Evolutionary conservation across 2,797 vertebrate genomes (phyloP), one percentile per base, ranked within the genome.

Genomic region (Propithecus deckenii): DNA sequence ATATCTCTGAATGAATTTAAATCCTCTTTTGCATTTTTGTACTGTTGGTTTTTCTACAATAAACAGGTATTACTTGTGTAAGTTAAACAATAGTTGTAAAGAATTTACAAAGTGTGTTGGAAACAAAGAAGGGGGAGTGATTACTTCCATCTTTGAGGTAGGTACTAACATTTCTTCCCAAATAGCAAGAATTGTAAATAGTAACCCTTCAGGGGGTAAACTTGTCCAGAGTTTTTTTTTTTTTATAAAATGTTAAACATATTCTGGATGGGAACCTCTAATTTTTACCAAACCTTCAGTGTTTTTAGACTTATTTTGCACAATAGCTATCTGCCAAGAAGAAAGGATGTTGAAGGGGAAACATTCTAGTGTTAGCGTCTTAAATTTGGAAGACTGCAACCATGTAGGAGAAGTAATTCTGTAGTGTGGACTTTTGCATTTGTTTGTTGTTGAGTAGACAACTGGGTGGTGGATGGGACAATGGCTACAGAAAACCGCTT

Each of bases 31-130:
- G 8, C 30, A 61, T 88, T 88, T 93, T 80, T 79, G 32, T 69
- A 30, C 41, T 85, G 91, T 75, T 9, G 38, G 2, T 71, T 94
- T 92, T 94, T 92, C 69, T 55, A 46, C 48, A 65, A 32, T 52
- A 84, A 92, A 46, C 14, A 76, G 28, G 20, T 89, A 79, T 79
- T 94, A 30, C n/a, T 50, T 92, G 85, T 89, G 1, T 72, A 96
- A 92, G 35, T 75, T 94, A 89, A 87, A 50, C 22, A 87, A n/a
- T 43, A 89, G 43, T 46, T 96, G 55, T 35, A 65, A 95, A 85
- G 72, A 72, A 30, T 28, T 84, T 72, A 23, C 41, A 65, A 71
- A 93, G 11, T 85, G 28, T 74, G 8, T 84, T 95, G 23, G 18
- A 59, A 89, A 9, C 46, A 59, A 86, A 85, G 80, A 89, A 89